Base-by-base conservation (phyloP, 2,888 invertebrate species). In the Acronicta leporina region DNA sequence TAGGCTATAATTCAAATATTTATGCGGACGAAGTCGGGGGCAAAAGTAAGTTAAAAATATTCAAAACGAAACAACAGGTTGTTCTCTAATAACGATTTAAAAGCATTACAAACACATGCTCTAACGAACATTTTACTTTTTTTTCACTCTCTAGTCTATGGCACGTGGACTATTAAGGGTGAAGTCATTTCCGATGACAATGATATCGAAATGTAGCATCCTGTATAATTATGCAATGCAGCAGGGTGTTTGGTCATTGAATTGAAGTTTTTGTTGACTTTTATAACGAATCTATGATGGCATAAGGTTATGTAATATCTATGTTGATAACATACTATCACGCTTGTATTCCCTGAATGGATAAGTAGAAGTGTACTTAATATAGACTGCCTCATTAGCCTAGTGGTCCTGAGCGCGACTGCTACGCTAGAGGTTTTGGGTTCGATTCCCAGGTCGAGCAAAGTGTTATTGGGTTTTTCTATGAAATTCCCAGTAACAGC, bases 181-280 rank as follows among this genome's bases (percentile, higher is more conserved):
- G 89, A 85, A 86, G 86, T 88, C 85, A 87, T 88, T 91, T 92
- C 92, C 92, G 89, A 90, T 89, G 89, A 91, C 92, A 91, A 76
- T 76, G 91, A 92, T 89, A 91, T 87, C 86, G 85, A 84, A 80
- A 57, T 63, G 52, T 67, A 74, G 65, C 81, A 79, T 82, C 79
- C 84, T 84, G 83, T 84, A 80, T 80, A 68, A 75, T 78, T 79
- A 72, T 43, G 40, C 62, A 73, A 2, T 20, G 63, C 61, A 54
- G 56, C 43, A 35, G 63, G 54, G 60, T 41, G 71, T 66, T 65
- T 45, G 41, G 20, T 64, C 48, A 52, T 48, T 50, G 27, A 10
- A 66, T 62, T 58, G 10, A 45, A 20, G 25, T 40, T 49, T 62
- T 61, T 38, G 9, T 35, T 13, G 13, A 35, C 5, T 13, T 35